Evolutionary conservation across 2,888 invertebrate species (phyloP).

Genomic region (Harmothoe impar): DNA sequence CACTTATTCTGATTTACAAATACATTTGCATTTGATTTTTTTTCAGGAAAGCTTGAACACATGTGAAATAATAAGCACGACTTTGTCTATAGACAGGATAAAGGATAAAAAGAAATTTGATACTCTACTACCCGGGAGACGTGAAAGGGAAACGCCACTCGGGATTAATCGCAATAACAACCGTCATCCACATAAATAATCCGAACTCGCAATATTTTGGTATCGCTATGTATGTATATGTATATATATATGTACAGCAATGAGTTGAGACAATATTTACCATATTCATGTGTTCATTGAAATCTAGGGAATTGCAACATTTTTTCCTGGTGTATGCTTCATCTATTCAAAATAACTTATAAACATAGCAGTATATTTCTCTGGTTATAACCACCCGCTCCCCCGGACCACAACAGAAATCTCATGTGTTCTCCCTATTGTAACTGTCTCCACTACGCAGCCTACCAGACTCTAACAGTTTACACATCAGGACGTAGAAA

Average conservation of each 20-base stretch:
- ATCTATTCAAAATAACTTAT: constrained; percentile 24
- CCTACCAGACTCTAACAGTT: background rate
- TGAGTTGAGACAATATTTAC: background rate
- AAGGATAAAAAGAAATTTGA: background rate
- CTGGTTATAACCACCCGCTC: background rate
- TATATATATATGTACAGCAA: background rate
- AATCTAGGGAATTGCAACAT: background rate
- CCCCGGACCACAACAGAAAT: background rate
- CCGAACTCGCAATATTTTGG: background rate
- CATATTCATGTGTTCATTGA: background rate
- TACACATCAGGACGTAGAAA: background rate
- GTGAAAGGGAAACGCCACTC: background rate
- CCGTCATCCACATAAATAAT: background rate
- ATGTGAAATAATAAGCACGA: background rate
- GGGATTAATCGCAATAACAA: too few relatives aligned
- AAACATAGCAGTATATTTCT: constrained; percentile 24
- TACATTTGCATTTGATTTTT: too few relatives aligned
- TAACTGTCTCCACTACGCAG: constrained; percentile 28
- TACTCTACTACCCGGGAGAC: background rate
- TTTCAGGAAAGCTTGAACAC: background rate
- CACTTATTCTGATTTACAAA: too few relatives aligned
- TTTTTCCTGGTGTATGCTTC: background rate
- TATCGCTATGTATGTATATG: constrained; percentile 1
- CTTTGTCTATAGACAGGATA: background rate
- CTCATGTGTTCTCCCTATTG: constrained; percentile 34